Percentiles rank a stretch among this genome's conserved stretches.
Conservation (phyloP, 1,140 invertebrate genomes). For the Platyscapa corneri region DNA sequence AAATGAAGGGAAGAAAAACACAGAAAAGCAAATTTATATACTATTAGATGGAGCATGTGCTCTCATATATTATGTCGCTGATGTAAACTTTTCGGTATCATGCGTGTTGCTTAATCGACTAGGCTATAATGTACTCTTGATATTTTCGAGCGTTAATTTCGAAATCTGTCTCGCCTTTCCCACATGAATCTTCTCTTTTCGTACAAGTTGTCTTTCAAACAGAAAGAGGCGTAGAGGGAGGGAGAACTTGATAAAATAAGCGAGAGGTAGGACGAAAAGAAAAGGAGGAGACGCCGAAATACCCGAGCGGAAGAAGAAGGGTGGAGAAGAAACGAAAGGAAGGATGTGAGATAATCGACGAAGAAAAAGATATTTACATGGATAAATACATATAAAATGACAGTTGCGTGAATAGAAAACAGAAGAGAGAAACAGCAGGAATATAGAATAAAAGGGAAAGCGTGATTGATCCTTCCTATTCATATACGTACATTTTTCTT, state of each 20-base stretch:
- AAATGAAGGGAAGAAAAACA: conserved; percentile 14
- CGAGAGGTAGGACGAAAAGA: not conserved
- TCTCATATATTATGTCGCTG: conserved; percentile 15
- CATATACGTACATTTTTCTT: no score
- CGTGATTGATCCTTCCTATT: no score
- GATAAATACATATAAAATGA: not conserved
- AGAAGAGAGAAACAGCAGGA: not conserved
- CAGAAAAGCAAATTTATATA: conserved; percentile 40
- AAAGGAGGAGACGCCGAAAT: no score
- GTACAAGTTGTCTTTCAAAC: not conserved
- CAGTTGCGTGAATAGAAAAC: not conserved
- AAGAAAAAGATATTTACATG: not conserved
- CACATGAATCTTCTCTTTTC: not conserved
- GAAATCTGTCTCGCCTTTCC: conserved; percentile 12
- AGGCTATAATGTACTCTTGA: conserved; percentile 47
- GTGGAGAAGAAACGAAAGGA: no score
- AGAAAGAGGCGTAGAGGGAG: not conserved
- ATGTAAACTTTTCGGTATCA: conserved; percentile 25
- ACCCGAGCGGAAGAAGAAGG: no score
- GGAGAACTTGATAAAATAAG: not conserved
- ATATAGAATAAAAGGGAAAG: no score
- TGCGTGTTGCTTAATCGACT: conserved; percentile 56
- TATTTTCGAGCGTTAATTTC: conserved; percentile 39
- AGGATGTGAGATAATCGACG: conserved; percentile 18
- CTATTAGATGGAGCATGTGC: conserved; percentile 1